phyloP scores from a whole-genome alignment of 1,140 invertebrate genomes.

The Procambarus virginalis region DNA sequence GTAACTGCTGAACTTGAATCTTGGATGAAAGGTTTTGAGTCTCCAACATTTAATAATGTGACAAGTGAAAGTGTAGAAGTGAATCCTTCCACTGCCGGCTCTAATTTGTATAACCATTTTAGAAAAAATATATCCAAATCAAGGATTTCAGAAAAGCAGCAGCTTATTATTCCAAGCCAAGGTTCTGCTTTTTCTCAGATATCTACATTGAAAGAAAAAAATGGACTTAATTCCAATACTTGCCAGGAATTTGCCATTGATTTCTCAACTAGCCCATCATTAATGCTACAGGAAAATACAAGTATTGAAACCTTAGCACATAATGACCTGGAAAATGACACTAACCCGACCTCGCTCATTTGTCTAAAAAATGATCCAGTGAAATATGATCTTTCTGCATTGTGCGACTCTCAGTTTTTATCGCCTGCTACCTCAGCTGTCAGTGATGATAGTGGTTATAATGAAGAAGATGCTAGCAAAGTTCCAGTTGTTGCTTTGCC shows the following conservation, averaged over 20 bases:
- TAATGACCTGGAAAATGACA: background rate
- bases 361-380: slow-evolving; percentile 1
- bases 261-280: background rate
- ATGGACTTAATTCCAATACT: background rate
- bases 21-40: slow-evolving; percentile 56
- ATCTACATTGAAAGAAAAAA: background rate
- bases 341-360: background rate
- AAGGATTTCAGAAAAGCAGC: background rate
- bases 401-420: slow-evolving; percentile 26
- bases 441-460: slow-evolving; percentile 44
- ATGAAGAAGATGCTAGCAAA: slow-evolving; percentile 30
- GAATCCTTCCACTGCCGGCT: background rate
- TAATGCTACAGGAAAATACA: background rate
- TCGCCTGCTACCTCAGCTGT: slow-evolving; percentile 28
- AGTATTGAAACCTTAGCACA: background rate
- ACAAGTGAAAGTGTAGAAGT: background rate
- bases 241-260: background rate
- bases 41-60: background rate
- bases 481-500: background rate
- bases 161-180: slow-evolving; percentile 22
- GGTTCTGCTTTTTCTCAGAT: slow-evolving; percentile 33
- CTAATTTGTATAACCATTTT: background rate
- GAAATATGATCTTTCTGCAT: background rate
- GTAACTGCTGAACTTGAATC: slow-evolving; percentile 38
- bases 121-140: background rate